Evolutionary conservation across 1,140 invertebrate species (phyloP), one percentile per base, ranked within the genome.

Genomic region (Magallana gigas): DNA sequence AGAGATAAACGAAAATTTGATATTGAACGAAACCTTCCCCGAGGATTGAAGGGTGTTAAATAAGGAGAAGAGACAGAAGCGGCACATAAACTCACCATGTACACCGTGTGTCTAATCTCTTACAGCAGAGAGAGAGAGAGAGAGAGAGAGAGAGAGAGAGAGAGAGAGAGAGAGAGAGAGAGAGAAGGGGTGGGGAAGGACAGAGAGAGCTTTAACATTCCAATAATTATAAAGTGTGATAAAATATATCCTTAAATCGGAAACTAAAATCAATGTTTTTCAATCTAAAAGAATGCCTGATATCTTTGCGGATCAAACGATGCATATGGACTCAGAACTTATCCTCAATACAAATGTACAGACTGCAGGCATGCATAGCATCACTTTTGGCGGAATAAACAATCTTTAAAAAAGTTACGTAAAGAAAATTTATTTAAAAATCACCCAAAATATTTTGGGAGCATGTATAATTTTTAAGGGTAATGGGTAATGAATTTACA

Each of bases 1-100:
- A 29, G 68, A 76, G 68, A 76, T 76, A 76, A 36, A 76, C 68
- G 68, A 76, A 76, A 76, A 76, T 76, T 76, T 76, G 68, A 76
- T 76, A 76, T 23, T 76, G 68, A 76, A 76, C 68, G 36, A 76
- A 71, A 36, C 68, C 68, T 71, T 71, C 18, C 68, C 68, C 4
- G 18, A 23, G 68, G 68, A 12, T 16, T 62, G 14, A n/a, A 76
- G 68, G 68, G 68, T 76, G 68, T 76, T 76, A 76, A 76, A 76
- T 76, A 29, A 76, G 68, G 18, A 29, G n/a, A 36, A 29, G 36
- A 76, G 68, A 76, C 68, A 76, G 23, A 12, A 36, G 23, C 14
- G 23, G 23, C 68, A 29, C 68, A 76, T 76, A 76, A 76, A 76
- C 29, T 29, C 23, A 0, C 36, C 18, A 29, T 12, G 68, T 76